A percentile compares a stretch with the other conserved stretches of the same genome.
These are phyloP conservation scores for Mamestra brassicae DNA, from an alignment of 2,888 invertebrate species.

Conservation along the genomic window DNA sequence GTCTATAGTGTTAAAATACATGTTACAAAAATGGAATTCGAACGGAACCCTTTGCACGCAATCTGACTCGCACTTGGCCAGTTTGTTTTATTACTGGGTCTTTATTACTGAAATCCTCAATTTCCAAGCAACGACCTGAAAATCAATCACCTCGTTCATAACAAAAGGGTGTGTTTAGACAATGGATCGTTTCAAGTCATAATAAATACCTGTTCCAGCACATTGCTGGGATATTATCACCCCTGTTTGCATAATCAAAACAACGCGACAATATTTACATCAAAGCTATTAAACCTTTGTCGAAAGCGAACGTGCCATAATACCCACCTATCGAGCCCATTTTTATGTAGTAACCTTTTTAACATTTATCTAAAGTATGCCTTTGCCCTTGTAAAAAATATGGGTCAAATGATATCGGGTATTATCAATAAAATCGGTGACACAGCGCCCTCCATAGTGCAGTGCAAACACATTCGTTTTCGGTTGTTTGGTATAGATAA, in stretches of 20 bases:
- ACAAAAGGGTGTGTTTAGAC: background rate
- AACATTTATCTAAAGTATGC: slow-evolving; percentile 44
- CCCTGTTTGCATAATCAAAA: slow-evolving; percentile 28
- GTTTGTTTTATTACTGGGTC: background rate
- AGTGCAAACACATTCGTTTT: slow-evolving; percentile 57
- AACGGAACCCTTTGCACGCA: too few species aligned
- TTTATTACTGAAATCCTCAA: background rate
- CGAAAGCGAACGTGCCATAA: slow-evolving; percentile 16
- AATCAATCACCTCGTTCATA: background rate
- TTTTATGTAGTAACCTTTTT: slow-evolving; percentile 20
- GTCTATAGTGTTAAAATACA: too few species aligned
- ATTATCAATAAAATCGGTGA: slow-evolving; percentile 63
- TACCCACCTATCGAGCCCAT: background rate
- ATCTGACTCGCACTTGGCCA: too few species aligned
- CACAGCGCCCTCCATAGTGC: slow-evolving; percentile 47
- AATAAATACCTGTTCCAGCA: background rate
- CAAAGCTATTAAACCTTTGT: slow-evolving; percentile 9
- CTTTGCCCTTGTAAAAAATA: slow-evolving; percentile 67
- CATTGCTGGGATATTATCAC: background rate
- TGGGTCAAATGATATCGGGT: slow-evolving; percentile 70
- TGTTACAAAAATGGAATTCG: too few species aligned
- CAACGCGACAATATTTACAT: slow-evolving; percentile 24
- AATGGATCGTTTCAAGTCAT: background rate
- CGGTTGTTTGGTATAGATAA: slow-evolving; percentile 53
- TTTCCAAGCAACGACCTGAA: background rate